These are phyloP conservation scores for Holcopasites calliopsidis DNA, from an alignment of 1,140 invertebrate genomes.

Conservation along the genomic window DNA sequence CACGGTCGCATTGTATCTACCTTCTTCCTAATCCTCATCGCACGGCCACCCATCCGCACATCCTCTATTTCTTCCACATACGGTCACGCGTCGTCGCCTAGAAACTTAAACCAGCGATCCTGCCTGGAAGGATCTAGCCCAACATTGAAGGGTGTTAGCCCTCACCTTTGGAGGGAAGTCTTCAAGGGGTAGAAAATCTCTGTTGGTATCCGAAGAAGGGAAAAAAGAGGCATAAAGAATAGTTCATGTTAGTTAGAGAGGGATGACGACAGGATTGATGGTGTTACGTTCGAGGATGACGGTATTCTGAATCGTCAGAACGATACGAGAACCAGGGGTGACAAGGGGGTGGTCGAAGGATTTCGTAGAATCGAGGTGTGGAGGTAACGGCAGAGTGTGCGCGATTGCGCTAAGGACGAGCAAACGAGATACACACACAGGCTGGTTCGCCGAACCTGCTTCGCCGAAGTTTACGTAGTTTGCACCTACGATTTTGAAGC, in stretches of 20 bases:
- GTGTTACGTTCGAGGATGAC: conserved; percentile 40
- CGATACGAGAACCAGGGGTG: conserved; percentile 12
- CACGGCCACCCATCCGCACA: background rate
- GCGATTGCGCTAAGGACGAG: conserved; percentile 59
- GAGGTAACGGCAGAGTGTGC: conserved; percentile 39
- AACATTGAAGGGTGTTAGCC: conserved; percentile 53
- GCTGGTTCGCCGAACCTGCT: too few species aligned
- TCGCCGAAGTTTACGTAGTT: too few species aligned
- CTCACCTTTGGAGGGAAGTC: conserved; percentile 16
- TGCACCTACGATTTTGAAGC: too few species aligned
- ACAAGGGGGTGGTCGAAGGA: conserved; percentile 21
- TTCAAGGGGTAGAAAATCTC: conserved; percentile 29
- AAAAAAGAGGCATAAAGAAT: too few species aligned
- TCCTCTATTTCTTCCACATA: conserved; percentile 35
- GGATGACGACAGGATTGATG: too few species aligned
- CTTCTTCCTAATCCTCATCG: too few species aligned
- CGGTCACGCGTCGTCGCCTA: conserved; percentile 58
- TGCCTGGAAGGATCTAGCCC: conserved; percentile 35
- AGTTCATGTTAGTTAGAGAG: conserved; percentile 5
- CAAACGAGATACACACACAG: conserved; percentile 63
- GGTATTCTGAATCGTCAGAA: conserved; percentile 47
- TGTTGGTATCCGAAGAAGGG: background rate
- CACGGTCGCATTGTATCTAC: too few species aligned
- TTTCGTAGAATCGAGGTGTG: conserved; percentile 48
- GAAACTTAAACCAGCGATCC: conserved; percentile 61